These are phyloP conservation scores for Oenanthe melanoleuca DNA, from an alignment of 2,113 vertebrate genomes.

Conservation along the genomic window DNA sequence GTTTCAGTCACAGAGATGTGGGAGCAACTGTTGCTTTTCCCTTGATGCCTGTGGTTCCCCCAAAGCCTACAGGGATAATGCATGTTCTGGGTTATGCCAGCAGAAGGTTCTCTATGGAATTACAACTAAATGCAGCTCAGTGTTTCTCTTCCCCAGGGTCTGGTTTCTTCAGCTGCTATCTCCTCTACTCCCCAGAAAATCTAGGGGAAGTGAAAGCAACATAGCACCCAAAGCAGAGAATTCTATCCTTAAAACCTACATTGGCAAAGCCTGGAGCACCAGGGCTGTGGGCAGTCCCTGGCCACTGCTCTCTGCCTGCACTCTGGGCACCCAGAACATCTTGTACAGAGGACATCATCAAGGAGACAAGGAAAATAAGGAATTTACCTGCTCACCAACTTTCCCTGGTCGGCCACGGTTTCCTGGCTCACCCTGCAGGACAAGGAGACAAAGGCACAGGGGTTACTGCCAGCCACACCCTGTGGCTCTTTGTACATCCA, in stretches of 20 bases:
- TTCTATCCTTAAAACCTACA: not conserved
- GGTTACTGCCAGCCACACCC: not conserved
- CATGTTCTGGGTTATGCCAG: not conserved
- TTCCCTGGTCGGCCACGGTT: slow-evolving; percentile 84
- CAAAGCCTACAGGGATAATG: not conserved
- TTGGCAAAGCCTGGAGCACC: not conserved
- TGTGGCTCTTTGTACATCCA: fast-evolving
- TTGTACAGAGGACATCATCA: not conserved
- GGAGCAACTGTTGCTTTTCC: not conserved
- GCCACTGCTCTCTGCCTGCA: not conserved
- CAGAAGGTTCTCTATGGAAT: not conserved
- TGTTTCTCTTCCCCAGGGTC: not conserved
- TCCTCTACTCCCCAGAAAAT: not conserved
- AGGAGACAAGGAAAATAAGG: not conserved
- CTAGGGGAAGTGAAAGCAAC: not conserved
- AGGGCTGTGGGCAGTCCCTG: not conserved
- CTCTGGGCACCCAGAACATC: not conserved
- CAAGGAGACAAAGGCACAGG: not conserved
- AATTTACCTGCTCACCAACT: slow-evolving; percentile 89
- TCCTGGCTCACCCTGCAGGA: slow-evolving; percentile 88
- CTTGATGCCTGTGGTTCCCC: slow-evolving; percentile 23
- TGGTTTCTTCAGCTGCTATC: not conserved
- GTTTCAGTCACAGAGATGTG: not conserved
- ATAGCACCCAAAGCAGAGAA: not conserved
- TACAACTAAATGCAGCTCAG: not conserved